phyloP scores from a whole-genome alignment of 2,888 invertebrate species.

The Agrotis clavis region DNA sequence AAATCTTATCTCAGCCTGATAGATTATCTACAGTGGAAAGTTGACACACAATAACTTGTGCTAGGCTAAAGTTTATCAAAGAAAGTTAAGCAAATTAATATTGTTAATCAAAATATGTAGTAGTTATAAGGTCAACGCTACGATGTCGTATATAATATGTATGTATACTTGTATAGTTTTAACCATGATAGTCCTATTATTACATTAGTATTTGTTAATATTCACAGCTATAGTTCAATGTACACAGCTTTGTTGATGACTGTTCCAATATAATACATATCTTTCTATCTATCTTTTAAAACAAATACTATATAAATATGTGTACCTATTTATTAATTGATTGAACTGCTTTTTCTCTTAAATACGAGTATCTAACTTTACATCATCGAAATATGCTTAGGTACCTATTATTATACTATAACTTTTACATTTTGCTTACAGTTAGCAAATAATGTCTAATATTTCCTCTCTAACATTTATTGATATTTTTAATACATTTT shows the following conservation, averaged over 20 bases:
- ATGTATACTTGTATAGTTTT: constrained; percentile 13
- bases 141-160: constrained; percentile 13
- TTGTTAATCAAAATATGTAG: constrained; percentile 42
- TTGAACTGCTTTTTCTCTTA: not conserved
- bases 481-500: constrained; percentile 12
- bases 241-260: constrained; percentile 34
- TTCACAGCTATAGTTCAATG: constrained; percentile 28
- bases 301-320: not conserved
- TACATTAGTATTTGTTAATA: constrained; percentile 22
- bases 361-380: constrained; percentile 2
- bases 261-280: constrained; percentile 53
- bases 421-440: constrained; percentile 21
- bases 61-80: constrained; percentile 35
- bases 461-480: constrained; percentile 23
- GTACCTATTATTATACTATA: constrained; percentile 18
- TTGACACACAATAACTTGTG: constrained; percentile 27
- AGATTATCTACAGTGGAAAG: constrained; percentile 29
- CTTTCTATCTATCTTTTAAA: constrained; percentile 20
- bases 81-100: constrained; percentile 37
- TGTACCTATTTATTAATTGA: not conserved
- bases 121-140: constrained; percentile 45
- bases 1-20: constrained; percentile 46
- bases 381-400: constrained; percentile 51
- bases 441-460: constrained; percentile 19
- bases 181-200: constrained; percentile 42